Evolutionary conservation across 2,113 vertebrate species (phyloP), one percentile per base, ranked within the genome.

Genomic region (Paratilapia polleni): DNA sequence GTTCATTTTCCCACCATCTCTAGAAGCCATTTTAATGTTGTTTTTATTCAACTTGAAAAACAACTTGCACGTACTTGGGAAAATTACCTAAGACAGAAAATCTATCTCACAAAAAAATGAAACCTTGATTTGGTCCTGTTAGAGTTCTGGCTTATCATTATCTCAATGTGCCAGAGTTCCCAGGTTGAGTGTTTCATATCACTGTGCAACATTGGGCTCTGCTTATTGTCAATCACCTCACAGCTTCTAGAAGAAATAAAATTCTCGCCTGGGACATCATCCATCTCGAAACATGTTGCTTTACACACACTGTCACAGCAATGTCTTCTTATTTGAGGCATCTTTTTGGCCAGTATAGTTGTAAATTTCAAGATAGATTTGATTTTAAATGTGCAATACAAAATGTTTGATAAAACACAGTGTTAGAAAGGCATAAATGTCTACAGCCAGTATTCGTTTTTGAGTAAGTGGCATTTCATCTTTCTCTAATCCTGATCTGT

Each of bases 121-220:
- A 83, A 52, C 63, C 70, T 90, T 86, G 83, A 92, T 92, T 91
- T 80, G 75, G 66, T 86, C 66, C 83, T 87, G 85, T 89, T 87
- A 56, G 64, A 78, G 78, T 83, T 87, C 77, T 82, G 82, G 88
- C 86, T 89, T 91, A 86, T 93, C 83, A 87, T 91, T 89, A 93
- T 92, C 91, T 91, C 88, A 87, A 85, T 91, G 92, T 90, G 81
- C 83, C 85, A 85, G 87, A 88, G 86, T 90, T 86, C 86, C 88
- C 86, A 90, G 87, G 83, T 94, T 83, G 89, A 93, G 84, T 83
- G 88, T 83, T 91, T 91, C 83, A 81, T 90, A 90, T 92, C 84
- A 54, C 80, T 14, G 62, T 38, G n/a, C 64, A 83, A 66, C 89
- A 87, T 82, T 91, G 89, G 87, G 77, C 89, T 84, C 54, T 68